Evolutionary conservation across 2,113 vertebrate species (phyloP), one percentile per base, ranked within the genome.

Genomic region (Daphoenositta chrysoptera): DNA sequence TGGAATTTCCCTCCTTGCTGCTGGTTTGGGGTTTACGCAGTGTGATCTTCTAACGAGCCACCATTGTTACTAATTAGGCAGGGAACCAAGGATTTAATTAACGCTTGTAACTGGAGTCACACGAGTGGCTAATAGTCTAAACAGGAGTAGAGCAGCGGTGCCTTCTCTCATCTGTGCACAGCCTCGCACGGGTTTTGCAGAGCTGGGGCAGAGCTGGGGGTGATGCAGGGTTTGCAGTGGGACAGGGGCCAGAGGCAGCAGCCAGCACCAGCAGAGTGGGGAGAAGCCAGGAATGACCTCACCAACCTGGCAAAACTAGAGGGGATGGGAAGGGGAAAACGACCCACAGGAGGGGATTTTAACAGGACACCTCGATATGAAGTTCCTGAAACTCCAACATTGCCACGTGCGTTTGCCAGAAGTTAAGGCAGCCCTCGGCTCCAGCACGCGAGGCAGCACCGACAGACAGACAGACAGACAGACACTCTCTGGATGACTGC

Each of bases 51-150:
- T 66, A 96, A 92, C 1, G 45, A 90, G 61, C 30, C 50, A 40
- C 60, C 33, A 39, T 20, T 22, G 81, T 37, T 71, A 56, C 87
- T 79, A 93, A 96, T 96, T 86, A 93, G 80, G 63, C 56, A 40
- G 68, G 79, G 70, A 87, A 86, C 28, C 71, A 21, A 37, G 72
- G 56, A 57, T 71, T 92, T 95, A 94, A 94, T 87, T 92, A 87
- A 33, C 14, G 44, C 45, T 9, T 15, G 54, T 73, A 87, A 54
- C 51, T 83, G 3, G 51, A 89, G 50, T 35, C 61, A 22, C 56
- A 23, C 19, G 6, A 68, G 60, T 2, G 40, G 40, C 66, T 53
- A 33, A 69, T 0, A 81, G 75, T 4, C 61, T 54, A 28, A 81
- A 35, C 27, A 86, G 81, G 68, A 47, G 27, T n/a, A 5, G 57